phyloP scores from a whole-genome alignment of 1,140 invertebrate genomes.

The Hermatobates lingyangjiaoensis region DNA sequence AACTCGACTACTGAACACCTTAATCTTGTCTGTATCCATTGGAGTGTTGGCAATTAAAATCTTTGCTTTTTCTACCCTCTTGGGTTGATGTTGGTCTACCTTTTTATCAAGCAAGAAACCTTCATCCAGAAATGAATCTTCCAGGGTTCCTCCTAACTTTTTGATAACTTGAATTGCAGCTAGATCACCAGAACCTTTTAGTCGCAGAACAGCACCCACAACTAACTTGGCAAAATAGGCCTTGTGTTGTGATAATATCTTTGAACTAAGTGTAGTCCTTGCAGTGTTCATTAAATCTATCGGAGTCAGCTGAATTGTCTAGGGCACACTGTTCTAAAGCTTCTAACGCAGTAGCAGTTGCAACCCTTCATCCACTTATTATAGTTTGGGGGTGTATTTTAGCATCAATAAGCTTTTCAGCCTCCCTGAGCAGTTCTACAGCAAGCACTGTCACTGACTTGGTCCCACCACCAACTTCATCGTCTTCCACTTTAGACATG shows the following conservation, averaged over 20 bases:
- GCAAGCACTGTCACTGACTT: slow-evolving; percentile 21
- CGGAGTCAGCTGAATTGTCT: slow-evolving; percentile 28
- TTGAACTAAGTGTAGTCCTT: not conserved
- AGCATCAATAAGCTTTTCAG: slow-evolving; percentile 36
- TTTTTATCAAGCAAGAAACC: not conserved
- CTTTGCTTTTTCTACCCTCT: slow-evolving; percentile 42
- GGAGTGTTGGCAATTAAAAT: slow-evolving; percentile 53
- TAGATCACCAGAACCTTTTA: not conserved
- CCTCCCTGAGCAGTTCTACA: slow-evolving; percentile 43
- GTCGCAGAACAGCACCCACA: not conserved
- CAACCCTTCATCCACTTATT: slow-evolving; percentile 40
- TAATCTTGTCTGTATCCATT: slow-evolving; percentile 55
- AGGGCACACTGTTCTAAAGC: slow-evolving; percentile 30
- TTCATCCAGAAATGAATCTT: slow-evolving; percentile 3
- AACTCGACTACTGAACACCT: slow-evolving; percentile 46
- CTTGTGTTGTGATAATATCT: not conserved
- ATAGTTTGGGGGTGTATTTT: slow-evolving; percentile 51
- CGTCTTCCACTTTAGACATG: slow-evolving; percentile 48
- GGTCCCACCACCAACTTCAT: slow-evolving; percentile 35
- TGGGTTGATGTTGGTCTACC: slow-evolving; percentile 40
- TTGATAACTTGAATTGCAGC: not conserved
- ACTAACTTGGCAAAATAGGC: not conserved
- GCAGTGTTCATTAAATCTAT: not conserved
- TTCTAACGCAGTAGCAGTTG: slow-evolving; percentile 31
- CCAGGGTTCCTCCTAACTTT: not conserved